phyloP scores from a whole-genome alignment of 2,113 vertebrate species.

The Pelecanus crispus region DNA sequence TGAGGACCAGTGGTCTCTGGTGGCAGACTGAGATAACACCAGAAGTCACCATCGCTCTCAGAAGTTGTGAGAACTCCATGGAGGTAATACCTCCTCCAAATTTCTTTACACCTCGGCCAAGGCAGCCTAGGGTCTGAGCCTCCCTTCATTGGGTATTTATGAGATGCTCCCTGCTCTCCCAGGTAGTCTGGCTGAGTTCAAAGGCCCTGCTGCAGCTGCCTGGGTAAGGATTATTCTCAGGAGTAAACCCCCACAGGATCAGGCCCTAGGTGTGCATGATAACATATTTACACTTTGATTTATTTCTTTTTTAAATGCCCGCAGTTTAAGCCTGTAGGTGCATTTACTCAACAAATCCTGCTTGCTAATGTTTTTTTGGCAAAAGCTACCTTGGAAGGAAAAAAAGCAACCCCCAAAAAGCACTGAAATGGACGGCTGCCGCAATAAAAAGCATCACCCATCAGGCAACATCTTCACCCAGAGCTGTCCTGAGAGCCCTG shows the following conservation, averaged over 20 bases:
- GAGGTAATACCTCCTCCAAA: neutral
- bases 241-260: neutral
- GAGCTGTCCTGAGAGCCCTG: neutral
- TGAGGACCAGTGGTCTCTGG: neutral
- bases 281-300: constrained; percentile 10
- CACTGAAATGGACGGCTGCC: neutral
- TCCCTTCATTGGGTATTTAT: neutral
- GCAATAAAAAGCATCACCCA: neutral
- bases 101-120: neutral
- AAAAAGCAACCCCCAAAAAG: neutral
- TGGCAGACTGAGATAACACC: neutral
- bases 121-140: neutral
- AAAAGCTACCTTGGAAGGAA: neutral
- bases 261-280: neutral
- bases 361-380: neutral
- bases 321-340: neutral
- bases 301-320: constrained; percentile 3
- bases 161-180: neutral
- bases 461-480: neutral
- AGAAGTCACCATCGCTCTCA: neutral
- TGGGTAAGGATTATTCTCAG: neutral
- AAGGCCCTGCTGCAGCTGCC: neutral
- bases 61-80: neutral
- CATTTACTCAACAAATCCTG: neutral
- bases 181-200: constrained; percentile 41